Evolutionary conservation across 2,797 vertebrate species (phyloP), one percentile per base, ranked within the genome.

Genomic region (Sternotherus odoratus): DNA sequence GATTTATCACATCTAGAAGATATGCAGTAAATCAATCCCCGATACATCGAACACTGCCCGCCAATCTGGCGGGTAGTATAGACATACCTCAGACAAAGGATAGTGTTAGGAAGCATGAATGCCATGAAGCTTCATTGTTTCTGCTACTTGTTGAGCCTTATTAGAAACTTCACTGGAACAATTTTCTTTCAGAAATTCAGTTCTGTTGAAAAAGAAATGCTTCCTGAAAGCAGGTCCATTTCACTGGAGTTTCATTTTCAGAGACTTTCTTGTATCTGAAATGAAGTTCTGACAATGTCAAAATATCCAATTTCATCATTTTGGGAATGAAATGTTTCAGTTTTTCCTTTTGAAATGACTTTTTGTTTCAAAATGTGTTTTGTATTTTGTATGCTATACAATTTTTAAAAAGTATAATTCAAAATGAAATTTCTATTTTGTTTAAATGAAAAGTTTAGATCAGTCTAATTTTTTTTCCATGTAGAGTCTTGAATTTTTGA

Each of bases 381-480:
- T 60, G 33, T 33, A 60, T n/a, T 63, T 17, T 63, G 33, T 17
- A 17, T n/a, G 7, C 53, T 53, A 23, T 53, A 53, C 9, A 53
- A 24, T 2, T 2, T 53, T 53, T 53, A 5, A 24, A 53, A 53
- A 60, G 30, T 60, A 12, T 60, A 60, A 30, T 60, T 33, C 56
- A 30, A 60, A 57, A 30, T 57, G 56, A 57, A 57, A 57, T 39
- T 93, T 75, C 46, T 6, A 50, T 77, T 82, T 80, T 77, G 1
- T 50, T 30, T 36, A 33, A 83, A 82, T 53, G 3, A 74, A 77
- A 89, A 33, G 0, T 82, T 85, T 74, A 82, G 33, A 79, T 79
- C 1, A 33, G 24, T 77, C 57, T 72, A 0, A 5, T 12, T 30
- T 0, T 8, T 80, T 85, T 90, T 48, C 6, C 7, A 51, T 3